Conservation (phyloP, 1,140 invertebrate genomes). For the Rhynchophorus ferrugineus region DNA sequence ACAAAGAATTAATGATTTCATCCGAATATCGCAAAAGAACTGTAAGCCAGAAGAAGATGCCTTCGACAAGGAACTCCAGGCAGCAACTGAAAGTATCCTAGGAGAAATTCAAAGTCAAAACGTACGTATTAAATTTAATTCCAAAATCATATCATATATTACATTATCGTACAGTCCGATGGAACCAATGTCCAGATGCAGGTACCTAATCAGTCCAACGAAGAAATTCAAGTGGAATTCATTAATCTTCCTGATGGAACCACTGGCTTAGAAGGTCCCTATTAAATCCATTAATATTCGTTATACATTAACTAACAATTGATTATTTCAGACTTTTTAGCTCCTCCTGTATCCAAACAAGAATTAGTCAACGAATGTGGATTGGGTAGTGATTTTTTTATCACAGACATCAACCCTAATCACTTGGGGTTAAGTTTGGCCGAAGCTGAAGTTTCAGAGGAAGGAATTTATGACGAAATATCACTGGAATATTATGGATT, state of each 20-base stretch:
- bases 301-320: not conserved
- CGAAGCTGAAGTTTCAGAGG: conserved; percentile 44
- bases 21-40: conserved; percentile 20
- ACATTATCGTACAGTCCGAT: too few species aligned
- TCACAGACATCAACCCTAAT: conserved; percentile 49
- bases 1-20: conserved; percentile 37
- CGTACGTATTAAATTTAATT: not conserved
- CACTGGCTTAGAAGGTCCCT: conserved; percentile 34
- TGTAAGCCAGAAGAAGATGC: conserved; percentile 25
- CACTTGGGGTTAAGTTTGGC: conserved; percentile 45
- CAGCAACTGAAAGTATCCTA: conserved; percentile 39
- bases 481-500: conserved; percentile 46
- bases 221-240: conserved; percentile 21
- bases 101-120: conserved; percentile 24
- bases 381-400: conserved; percentile 44
- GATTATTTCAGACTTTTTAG: conserved; percentile 46
- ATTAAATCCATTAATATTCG: not conserved
- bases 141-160: not conserved
- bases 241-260: conserved; percentile 34
- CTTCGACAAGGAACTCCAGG: conserved; percentile 35
- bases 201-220: not conserved
- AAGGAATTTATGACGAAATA: conserved; percentile 50
- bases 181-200: conserved; percentile 20
- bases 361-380: conserved; percentile 53
- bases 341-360: conserved; percentile 49